Evolutionary conservation across 2,113 vertebrate species (phyloP), one percentile per base, ranked within the genome.

Genomic region (Oxyruncus cristatus): DNA sequence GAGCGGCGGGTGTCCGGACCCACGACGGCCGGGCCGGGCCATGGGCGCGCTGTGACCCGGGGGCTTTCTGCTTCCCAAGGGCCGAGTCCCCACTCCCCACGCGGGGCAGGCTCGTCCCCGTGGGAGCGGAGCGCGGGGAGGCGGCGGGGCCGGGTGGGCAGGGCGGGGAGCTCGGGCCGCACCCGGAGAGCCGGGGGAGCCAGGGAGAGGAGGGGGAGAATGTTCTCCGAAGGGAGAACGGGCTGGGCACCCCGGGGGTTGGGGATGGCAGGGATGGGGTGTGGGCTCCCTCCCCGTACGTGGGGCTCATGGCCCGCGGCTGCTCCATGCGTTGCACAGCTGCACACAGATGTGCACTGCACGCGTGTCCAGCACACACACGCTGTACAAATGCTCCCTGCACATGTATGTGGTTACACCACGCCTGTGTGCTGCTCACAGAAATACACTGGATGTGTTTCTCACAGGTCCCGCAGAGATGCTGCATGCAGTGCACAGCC

Each of bases 361-460:
- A 59, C 4, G 3, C 20, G 3, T 30, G 72, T 5, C 5, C 20
- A n/a, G 63, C 50, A 2, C 62, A 26, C 8, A 44, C 13, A 2
- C 2, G 3, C n/a, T 16, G 50, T 8, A 19, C 37, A 21, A 6
- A 0, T 15, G 20, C 10, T 4, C 12, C 1, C 55, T 15, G 46
- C 59, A 8, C 46, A 6, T 11, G 1, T 5, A 0, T 15, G 63
- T 41, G 62, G 46, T 52, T 14, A 14, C 37, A 32, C 52, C 56
- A 8, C 8, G 22, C 12, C 1, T 10, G 0, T 14, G 14, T 1
- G 73, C 55, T 41, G 74, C 81, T 65, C 56, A 1, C 65, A 8
- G 33, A 35, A 0, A 1, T 1, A 4, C 5, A 0, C 9, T 4
- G 39, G 12, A 4, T 33, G 1, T 0, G 14, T 12, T 18, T 35